Conservation (phyloP, 1,140 invertebrate genomes). For the Drosophila mayri region DNA sequence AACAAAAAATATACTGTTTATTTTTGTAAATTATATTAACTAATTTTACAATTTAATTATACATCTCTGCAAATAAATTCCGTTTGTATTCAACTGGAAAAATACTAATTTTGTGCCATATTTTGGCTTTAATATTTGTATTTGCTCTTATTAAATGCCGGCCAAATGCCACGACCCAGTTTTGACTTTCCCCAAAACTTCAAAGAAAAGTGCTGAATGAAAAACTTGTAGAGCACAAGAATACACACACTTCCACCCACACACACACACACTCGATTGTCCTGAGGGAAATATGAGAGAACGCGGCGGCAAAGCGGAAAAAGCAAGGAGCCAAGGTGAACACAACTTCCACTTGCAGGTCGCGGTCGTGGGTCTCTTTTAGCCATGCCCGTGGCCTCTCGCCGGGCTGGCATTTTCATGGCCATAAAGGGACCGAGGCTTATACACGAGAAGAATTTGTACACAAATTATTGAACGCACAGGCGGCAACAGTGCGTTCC, state of each 20-base stretch:
- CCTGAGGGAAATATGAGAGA: constrained; percentile 77
- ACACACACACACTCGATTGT: constrained; percentile 51
- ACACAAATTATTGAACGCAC: constrained; percentile 78
- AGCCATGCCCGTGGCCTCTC: constrained; percentile 31
- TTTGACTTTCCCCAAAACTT: constrained; percentile 30
- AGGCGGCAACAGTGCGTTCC: constrained; percentile 36
- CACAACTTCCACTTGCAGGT: constrained; percentile 44
- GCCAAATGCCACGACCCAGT: constrained; percentile 17
- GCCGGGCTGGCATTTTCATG: constrained; percentile 63
- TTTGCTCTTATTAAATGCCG: constrained; percentile 1
- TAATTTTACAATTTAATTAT: not conserved
- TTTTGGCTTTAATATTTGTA: not conserved
- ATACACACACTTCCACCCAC: constrained; percentile 6
- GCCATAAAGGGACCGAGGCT: constrained; percentile 69
- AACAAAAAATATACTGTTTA: not conserved
- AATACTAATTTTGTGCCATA: not conserved
- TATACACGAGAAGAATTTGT: constrained; percentile 60
- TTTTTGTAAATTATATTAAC: not conserved
- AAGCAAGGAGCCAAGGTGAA: constrained; percentile 49
- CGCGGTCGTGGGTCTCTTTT: constrained; percentile 37
- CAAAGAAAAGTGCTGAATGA: constrained; percentile 42
- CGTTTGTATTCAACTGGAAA: too few relatives aligned
- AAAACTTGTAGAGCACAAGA: constrained; percentile 42
- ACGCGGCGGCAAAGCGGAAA: constrained; percentile 48
- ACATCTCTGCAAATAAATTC: not conserved